phyloP scores from a whole-genome alignment of 2,888 invertebrate genomes.

The Seira ritae region DNA sequence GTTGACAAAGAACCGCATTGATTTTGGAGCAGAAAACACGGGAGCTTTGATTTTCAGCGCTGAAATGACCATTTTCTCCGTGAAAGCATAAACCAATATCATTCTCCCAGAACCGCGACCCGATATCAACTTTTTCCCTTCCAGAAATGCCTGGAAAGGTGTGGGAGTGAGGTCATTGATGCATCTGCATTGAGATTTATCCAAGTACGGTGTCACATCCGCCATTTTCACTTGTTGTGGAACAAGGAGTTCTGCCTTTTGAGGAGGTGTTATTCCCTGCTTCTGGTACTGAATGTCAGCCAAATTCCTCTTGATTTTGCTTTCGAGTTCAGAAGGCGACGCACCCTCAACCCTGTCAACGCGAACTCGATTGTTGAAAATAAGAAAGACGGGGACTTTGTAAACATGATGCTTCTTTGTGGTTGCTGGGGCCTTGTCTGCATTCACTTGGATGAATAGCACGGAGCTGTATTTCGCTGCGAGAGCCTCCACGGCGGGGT shows the following conservation, averaged over 20 bases:
- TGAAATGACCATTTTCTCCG: slow-evolving; percentile 49
- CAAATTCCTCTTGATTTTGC: slow-evolving; percentile 27
- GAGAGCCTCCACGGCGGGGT: slow-evolving; percentile 44
- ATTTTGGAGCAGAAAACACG: slow-evolving; percentile 52
- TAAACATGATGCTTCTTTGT: slow-evolving; percentile 45
- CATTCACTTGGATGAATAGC: slow-evolving; percentile 58
- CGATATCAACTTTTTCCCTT: slow-evolving; percentile 59
- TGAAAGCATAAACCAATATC: slow-evolving; percentile 56
- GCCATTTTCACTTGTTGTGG: slow-evolving; percentile 18
- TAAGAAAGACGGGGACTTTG: slow-evolving; percentile 57
- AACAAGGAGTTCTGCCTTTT: background rate
- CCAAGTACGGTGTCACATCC: slow-evolving; percentile 42
- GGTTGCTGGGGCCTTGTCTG: slow-evolving; percentile 51
- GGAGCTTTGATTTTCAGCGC: slow-evolving; percentile 58
- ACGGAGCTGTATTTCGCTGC: slow-evolving; percentile 43
- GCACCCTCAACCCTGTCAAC: slow-evolving; percentile 60
- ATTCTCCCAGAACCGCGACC: slow-evolving; percentile 57
- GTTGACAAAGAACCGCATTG: slow-evolving; percentile 56
- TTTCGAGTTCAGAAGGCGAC: slow-evolving; percentile 39
- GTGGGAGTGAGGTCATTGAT: slow-evolving; percentile 60
- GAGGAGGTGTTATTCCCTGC: background rate
- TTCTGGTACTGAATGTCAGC: slow-evolving; percentile 33
- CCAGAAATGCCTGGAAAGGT: slow-evolving; percentile 59
- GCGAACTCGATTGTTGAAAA: slow-evolving; percentile 50
- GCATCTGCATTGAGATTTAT: slow-evolving; percentile 51